Evolutionary conservation across 1,140 invertebrate genomes (phyloP).

Genomic region (Chlorops oryzae): DNA sequence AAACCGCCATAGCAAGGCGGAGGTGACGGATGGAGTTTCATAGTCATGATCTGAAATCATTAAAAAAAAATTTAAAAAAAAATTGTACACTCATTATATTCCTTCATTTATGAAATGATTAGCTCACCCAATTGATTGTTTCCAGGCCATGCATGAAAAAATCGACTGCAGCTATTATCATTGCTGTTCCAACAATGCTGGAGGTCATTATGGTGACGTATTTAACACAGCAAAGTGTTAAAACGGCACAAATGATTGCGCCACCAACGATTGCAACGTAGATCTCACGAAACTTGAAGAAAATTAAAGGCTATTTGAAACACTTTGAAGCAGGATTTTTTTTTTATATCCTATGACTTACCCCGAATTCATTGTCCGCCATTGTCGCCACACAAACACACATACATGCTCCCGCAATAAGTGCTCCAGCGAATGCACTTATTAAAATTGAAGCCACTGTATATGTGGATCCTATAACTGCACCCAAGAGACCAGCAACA

Average conservation of each 20-base stretch:
- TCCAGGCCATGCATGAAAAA: constrained; percentile 44
- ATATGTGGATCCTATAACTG: constrained; percentile 43
- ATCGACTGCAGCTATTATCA: constrained; percentile 44
- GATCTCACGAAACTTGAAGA: constrained; percentile 36
- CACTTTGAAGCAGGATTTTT: not conserved
- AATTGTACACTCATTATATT: not conserved
- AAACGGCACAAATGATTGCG: constrained; percentile 42
- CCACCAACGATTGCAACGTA: constrained; percentile 43
- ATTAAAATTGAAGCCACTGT: constrained; percentile 43
- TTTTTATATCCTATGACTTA: constrained; percentile 20
- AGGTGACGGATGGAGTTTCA: constrained; percentile 41
- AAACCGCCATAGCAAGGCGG: constrained; percentile 45
- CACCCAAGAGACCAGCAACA: constrained; percentile 40
- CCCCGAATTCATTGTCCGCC: constrained; percentile 47
- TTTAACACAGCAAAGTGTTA: constrained; percentile 44
- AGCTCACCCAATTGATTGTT: constrained; percentile 40
- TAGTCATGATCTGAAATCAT: constrained; percentile 31
- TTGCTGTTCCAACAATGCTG: constrained; percentile 44
- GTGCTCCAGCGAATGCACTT: constrained; percentile 41
- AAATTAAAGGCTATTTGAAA: not conserved
- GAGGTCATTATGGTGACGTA: constrained; percentile 45
- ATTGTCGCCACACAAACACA: constrained; percentile 44
- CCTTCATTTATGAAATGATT: not conserved
- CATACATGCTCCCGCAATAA: constrained; percentile 42
- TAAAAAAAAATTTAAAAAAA: not conserved